A percentile compares a stretch with the other conserved stretches of the same genome.
These are phyloP conservation scores for Strigamia crassipes DNA, from an alignment of 2,888 invertebrate species.

Conservation along the genomic window DNA sequence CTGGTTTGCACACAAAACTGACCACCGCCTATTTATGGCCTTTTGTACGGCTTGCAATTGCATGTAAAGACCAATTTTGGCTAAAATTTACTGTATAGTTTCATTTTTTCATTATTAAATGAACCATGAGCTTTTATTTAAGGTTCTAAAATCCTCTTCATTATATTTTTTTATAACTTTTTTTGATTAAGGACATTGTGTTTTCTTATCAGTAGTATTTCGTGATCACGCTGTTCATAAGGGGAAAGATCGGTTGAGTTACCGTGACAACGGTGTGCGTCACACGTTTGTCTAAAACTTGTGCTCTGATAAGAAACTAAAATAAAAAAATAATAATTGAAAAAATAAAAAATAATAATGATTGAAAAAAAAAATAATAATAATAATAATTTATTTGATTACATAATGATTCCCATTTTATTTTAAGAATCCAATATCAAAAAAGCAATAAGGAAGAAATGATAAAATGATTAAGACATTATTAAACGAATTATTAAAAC, in stretches of 20 bases:
- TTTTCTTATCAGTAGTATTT: neutral
- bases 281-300: neutral
- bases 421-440: neutral
- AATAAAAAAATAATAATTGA: neutral
- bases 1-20: no score
- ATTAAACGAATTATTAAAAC: neutral
- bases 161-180: neutral
- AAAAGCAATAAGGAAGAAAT: neutral
- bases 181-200: neutral
- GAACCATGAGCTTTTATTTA: neutral
- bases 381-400: neutral
- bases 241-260: neutral
- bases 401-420: neutral
- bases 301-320: neutral
- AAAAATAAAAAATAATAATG: neutral
- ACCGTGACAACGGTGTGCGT: neutral
- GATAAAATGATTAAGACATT: neutral
- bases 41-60: no score
- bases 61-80: no score
- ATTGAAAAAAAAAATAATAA: no score
- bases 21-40: no score
- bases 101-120: neutral
- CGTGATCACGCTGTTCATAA: neutral
- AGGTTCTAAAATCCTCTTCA: neutral
- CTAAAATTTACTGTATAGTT: neutral